Conservation (phyloP, 1,140 invertebrate genomes). For the Trissolcus basalis region DNA sequence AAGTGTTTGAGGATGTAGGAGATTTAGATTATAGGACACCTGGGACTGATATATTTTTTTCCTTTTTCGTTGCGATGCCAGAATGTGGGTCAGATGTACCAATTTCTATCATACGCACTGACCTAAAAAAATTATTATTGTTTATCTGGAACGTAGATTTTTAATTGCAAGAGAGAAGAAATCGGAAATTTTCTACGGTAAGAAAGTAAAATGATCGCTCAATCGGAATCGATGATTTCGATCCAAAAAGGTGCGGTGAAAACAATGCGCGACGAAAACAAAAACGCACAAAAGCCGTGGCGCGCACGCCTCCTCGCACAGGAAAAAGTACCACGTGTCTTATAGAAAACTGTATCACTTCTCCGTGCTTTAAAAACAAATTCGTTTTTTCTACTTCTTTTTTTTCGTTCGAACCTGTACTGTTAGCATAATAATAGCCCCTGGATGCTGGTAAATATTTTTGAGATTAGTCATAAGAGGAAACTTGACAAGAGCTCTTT, state of each 20-base stretch:
- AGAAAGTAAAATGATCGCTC: slow-evolving; percentile 22
- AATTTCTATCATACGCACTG: slow-evolving; percentile 16
- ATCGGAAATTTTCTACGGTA: slow-evolving; percentile 4
- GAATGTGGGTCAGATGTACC: slow-evolving; percentile 20
- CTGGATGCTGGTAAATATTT: slow-evolving; percentile 28
- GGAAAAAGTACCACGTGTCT: slow-evolving; percentile 5
- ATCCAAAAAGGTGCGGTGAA: neutral
- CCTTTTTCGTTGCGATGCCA: neutral
- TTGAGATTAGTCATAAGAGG: slow-evolving; percentile 42
- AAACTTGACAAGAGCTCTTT: slow-evolving; percentile 33
- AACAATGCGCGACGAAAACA: slow-evolving; percentile 1
- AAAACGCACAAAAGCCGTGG: neutral
- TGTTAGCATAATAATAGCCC: slow-evolving; percentile 18
- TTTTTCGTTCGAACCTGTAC: slow-evolving; percentile 1
- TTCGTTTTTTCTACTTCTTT: no score
- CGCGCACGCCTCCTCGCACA: no score
- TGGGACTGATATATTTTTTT: no score
- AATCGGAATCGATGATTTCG: neutral
- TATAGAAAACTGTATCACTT: slow-evolving; percentile 1
- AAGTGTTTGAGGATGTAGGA: no score
- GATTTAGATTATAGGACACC: neutral
- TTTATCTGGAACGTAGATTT: slow-evolving; percentile 21
- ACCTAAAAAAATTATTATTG: slow-evolving; percentile 19
- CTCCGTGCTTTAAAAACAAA: neutral
- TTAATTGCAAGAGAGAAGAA: slow-evolving; percentile 5